These are phyloP conservation scores for Bathynomus jamesi DNA, from an alignment of 1,140 invertebrate genomes.

Conservation along the genomic window DNA sequence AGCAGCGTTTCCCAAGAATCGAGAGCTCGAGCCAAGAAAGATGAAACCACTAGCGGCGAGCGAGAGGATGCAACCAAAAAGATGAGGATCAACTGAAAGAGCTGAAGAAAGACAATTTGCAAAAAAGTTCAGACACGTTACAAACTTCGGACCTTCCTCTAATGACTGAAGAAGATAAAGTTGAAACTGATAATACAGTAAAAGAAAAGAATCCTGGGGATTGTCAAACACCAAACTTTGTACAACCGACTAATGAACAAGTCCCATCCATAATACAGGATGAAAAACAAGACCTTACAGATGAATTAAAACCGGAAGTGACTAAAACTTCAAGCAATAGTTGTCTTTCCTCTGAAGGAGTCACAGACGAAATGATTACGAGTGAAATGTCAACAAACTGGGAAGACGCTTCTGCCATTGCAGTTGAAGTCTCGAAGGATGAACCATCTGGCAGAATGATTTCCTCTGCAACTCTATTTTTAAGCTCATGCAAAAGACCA, in stretches of 20 bases:
- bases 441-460: background rate
- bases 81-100: background rate
- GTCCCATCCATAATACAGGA: too few species aligned
- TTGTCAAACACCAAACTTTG: too few species aligned
- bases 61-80: slow-evolving; percentile 12
- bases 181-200: background rate
- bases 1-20: slow-evolving; percentile 21
- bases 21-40: slow-evolving; percentile 8
- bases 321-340: background rate
- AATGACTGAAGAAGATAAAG: background rate
- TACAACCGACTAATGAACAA: too few species aligned
- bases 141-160: background rate
- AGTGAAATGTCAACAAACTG: background rate
- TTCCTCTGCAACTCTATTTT: background rate
- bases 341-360: background rate
- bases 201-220: background rate
- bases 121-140: background rate
- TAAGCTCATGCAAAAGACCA: background rate
- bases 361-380: background rate
- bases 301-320: background rate
- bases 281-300: background rate
- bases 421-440: background rate
- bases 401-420: background rate
- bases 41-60: background rate
- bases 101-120: background rate